Percentiles rank a stretch among this genome's conserved stretches.
phyloP scores from a whole-genome alignment of 2,888 invertebrate genomes.

The Petrolisthes cinctipes region DNA sequence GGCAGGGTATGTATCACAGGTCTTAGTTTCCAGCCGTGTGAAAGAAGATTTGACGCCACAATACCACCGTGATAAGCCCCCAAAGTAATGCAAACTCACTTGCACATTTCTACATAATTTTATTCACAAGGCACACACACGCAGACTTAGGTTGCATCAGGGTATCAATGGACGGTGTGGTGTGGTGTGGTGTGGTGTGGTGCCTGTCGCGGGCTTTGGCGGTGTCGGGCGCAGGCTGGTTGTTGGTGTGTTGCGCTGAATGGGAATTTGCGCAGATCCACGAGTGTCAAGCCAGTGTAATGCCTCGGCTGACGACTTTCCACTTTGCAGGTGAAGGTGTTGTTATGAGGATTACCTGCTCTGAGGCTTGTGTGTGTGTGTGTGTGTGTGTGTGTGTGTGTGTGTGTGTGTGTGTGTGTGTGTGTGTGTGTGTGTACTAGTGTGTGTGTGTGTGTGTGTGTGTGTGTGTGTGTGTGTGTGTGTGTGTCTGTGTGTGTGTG shows the following conservation, averaged over 20 bases:
- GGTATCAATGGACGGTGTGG: slow-evolving; percentile 4
- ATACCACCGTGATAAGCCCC: slow-evolving; percentile 15
- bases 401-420: not conserved
- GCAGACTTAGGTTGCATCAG: not conserved
- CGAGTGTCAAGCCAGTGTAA: slow-evolving; percentile 19
- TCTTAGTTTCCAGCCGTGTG: not conserved
- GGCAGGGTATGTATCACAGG: slow-evolving; percentile 2
- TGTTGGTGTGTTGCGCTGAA: not conserved
- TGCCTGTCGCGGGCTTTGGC: not conserved
- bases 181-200: not conserved
- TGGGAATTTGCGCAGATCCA: not conserved
- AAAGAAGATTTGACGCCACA: slow-evolving; percentile 16
- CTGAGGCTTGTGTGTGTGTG: not conserved
- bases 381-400: not conserved
- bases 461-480: no score
- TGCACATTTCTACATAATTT: slow-evolving; percentile 35
- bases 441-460: not conserved
- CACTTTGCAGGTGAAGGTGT: slow-evolving; percentile 5
- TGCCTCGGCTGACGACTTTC: slow-evolving; percentile 4
- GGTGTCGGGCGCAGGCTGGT: not conserved
- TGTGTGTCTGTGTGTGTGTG: no score
- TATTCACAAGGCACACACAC: slow-evolving; percentile 9
- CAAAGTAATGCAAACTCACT: slow-evolving; percentile 6
- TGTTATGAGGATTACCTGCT: not conserved
- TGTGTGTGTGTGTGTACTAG: not conserved